Percentiles rank a stretch among this genome's conserved stretches.
Conservation (phyloP, 2,888 invertebrate genomes). For the Orthonevra nobilis region DNA sequence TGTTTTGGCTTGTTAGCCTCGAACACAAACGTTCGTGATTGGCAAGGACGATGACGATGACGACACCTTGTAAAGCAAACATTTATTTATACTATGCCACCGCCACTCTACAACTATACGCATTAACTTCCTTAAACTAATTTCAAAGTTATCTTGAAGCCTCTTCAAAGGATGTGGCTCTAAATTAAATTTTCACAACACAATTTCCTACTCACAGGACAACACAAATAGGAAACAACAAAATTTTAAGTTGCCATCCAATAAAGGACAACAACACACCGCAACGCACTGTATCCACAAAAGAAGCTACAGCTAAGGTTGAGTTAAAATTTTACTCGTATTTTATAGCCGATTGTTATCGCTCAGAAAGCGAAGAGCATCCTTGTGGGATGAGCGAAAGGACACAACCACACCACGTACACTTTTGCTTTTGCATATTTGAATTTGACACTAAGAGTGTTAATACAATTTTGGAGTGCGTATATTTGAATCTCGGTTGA, state of each 20-base stretch:
- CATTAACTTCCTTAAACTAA: constrained; percentile 41
- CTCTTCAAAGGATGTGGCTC: constrained; percentile 18
- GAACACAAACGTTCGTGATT: constrained; percentile 41
- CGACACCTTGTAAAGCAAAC: constrained; percentile 31
- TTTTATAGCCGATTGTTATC: constrained; percentile 63
- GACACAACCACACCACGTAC: constrained; percentile 36
- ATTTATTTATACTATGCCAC: too few relatives aligned
- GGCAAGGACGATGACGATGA: constrained; percentile 28
- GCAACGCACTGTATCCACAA: too few relatives aligned
- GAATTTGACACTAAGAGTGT: constrained; percentile 68
- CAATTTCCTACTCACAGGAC: constrained; percentile 12
- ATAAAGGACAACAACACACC: too few relatives aligned
- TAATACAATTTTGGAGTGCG: constrained; percentile 67
- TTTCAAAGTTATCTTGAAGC: constrained; percentile 35
- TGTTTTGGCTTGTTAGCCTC: too few relatives aligned
- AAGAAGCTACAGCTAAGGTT: too few relatives aligned
- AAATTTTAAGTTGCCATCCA: constrained; percentile 2
- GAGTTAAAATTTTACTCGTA: background rate
- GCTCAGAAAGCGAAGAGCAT: constrained; percentile 42
- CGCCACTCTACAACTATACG: too few relatives aligned
- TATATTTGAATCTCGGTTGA: constrained; percentile 63
- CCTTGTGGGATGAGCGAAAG: constrained; percentile 18
- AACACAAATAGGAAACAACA: background rate
- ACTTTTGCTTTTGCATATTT: constrained; percentile 63
- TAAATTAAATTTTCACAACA: constrained; percentile 31